A percentile compares a stretch with the other conserved stretches of the same genome.
These are phyloP conservation scores for Cryptocephalus moraei DNA, from an alignment of 2,888 invertebrate species.

Conservation along the genomic window DNA sequence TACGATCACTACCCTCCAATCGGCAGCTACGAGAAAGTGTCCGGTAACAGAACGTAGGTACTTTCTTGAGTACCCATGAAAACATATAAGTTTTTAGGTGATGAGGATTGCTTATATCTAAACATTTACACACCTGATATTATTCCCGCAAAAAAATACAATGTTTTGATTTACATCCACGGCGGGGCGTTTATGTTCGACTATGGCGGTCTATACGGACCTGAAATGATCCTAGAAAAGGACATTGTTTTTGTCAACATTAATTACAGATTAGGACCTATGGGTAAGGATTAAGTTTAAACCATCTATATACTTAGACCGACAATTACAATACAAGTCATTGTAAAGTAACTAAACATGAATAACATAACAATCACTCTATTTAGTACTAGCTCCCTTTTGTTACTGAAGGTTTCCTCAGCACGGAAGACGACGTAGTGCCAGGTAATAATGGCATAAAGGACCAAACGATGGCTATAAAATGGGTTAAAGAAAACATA, in stretches of 20 bases:
- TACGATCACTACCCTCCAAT: constrained; percentile 20
- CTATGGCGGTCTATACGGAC: constrained; percentile 42
- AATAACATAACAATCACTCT: too few species aligned
- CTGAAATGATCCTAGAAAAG: constrained; percentile 50
- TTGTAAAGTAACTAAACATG: too few species aligned
- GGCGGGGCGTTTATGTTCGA: constrained; percentile 64
- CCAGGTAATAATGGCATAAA: constrained; percentile 66
- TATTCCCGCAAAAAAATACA: constrained; percentile 38
- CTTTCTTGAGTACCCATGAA: background rate
- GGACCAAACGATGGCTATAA: constrained; percentile 60
- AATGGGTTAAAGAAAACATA: constrained; percentile 61
- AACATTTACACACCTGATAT: constrained; percentile 51
- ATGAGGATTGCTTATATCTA: constrained; percentile 58
- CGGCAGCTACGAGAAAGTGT: background rate
- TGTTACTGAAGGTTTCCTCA: constrained; percentile 52
- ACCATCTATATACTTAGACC: background rate
- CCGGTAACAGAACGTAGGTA: background rate
- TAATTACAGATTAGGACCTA: constrained; percentile 61
- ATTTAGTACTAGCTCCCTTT: too few species aligned
- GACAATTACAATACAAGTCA: too few species aligned
- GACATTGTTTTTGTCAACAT: constrained; percentile 58
- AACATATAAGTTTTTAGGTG: constrained; percentile 36
- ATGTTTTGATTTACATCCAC: constrained; percentile 56
- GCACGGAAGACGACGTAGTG: constrained; percentile 57
- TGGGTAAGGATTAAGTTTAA: too few species aligned